Percentiles rank a stretch among this genome's conserved stretches.
phyloP scores from a whole-genome alignment of 2,888 invertebrate species.

The Ganaspis brasiliensis region DNA sequence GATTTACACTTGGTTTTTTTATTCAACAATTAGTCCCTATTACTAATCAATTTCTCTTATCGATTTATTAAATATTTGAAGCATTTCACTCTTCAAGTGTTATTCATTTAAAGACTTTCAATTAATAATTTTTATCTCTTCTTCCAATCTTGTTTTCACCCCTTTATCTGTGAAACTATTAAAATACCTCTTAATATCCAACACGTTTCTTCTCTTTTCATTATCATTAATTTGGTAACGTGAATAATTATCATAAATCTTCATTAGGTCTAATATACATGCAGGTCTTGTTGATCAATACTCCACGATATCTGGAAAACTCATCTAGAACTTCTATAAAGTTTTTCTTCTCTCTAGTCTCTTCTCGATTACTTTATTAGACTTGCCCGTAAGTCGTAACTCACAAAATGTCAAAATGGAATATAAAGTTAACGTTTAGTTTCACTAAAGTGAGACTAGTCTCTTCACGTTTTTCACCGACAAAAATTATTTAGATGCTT shows the following conservation, averaged over 20 bases:
- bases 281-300: constrained; percentile 19
- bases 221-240: constrained; percentile 23
- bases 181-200: background rate
- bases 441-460: background rate
- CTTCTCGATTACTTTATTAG: constrained; percentile 18
- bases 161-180: background rate
- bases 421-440: background rate
- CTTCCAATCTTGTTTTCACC: too few relatives aligned
- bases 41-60: too few relatives aligned
- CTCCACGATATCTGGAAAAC: constrained; percentile 15
- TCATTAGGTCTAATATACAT: constrained; percentile 19
- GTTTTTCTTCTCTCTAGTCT: background rate
- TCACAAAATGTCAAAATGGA: constrained; percentile 15
- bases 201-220: background rate
- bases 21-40: too few relatives aligned
- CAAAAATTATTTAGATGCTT: too few relatives aligned
- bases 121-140: background rate
- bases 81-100: too few relatives aligned
- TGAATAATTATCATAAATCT: constrained; percentile 31
- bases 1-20: too few relatives aligned
- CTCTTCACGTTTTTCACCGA: background rate
- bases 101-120: background rate
- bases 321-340: constrained; percentile 27
- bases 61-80: too few relatives aligned
- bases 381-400: constrained; percentile 9